Conservation (phyloP, 2,797 vertebrate species). For the Kryptopterus vitreolus region DNA sequence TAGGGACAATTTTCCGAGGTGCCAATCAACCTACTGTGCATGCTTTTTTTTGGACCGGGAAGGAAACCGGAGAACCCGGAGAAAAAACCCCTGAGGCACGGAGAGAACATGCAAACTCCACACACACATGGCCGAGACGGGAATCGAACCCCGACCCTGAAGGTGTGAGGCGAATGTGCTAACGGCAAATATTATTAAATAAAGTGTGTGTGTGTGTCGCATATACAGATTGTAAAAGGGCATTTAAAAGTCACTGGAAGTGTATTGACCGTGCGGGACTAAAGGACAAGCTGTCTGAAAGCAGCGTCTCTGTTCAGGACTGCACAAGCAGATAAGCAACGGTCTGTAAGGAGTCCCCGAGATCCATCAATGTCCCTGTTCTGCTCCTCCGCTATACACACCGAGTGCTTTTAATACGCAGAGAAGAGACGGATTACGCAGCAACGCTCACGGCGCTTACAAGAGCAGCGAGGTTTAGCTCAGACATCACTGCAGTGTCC, state of each 20-base stretch:
- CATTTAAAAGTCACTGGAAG: conserved; percentile 42
- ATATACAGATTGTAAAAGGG: neutral
- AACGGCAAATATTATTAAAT: conserved; percentile 45
- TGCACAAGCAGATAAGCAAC: neutral
- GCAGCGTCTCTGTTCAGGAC: neutral
- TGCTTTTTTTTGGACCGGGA: too few relatives aligned
- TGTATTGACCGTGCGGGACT: neutral
- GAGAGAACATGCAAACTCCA: too few relatives aligned
- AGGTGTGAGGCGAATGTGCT: too few relatives aligned
- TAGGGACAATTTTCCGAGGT: too few relatives aligned
- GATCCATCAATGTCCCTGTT: neutral
- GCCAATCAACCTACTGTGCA: too few relatives aligned
- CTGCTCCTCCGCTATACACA: neutral
- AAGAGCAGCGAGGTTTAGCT: too few relatives aligned
- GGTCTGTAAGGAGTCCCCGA: neutral
- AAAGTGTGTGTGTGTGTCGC: neutral
- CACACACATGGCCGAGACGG: too few relatives aligned
- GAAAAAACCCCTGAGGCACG: too few relatives aligned
- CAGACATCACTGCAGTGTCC: neutral
- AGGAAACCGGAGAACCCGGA: too few relatives aligned
- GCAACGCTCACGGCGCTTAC: too few relatives aligned
- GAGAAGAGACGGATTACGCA: neutral
- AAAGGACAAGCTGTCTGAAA: neutral
- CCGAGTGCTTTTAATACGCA: neutral
- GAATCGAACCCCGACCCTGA: too few relatives aligned